Conservation (phyloP, 2,113 vertebrate species). For the Brachypodius melanocephalos region DNA sequence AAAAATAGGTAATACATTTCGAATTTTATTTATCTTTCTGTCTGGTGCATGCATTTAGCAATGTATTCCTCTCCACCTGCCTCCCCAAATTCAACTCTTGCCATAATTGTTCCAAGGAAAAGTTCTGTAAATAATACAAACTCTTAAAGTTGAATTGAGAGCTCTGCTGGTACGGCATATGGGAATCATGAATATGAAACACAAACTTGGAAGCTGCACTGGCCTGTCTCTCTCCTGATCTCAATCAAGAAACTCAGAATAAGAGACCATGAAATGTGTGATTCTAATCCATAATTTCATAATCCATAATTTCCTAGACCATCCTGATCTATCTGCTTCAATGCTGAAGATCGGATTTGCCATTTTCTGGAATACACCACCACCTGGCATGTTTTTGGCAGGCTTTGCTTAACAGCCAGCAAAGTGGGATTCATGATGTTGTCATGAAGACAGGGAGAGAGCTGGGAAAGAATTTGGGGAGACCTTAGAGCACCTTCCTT, state of each 20-base stretch:
- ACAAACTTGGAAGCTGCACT: neutral
- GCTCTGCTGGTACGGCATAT: neutral
- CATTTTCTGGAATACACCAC: neutral
- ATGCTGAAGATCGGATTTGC: neutral
- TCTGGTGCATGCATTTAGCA: neutral
- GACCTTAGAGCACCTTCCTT: neutral
- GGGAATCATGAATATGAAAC: neutral
- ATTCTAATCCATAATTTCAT: neutral
- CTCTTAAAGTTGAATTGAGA: neutral
- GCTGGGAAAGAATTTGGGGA: neutral
- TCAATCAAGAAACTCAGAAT: neutral
- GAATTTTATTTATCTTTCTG: neutral
- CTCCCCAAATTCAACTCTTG: neutral
- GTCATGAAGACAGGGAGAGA: neutral
- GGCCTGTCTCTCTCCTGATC: neutral
- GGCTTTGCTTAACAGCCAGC: neutral
- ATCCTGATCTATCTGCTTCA: neutral
- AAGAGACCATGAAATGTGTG: neutral
- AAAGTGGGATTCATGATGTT: neutral
- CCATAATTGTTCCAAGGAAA: neutral
- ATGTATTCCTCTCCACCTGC: neutral
- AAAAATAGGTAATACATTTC: neutral
- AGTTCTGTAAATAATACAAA: neutral
- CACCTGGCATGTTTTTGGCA: neutral
- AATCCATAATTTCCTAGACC: neutral